Percentiles rank a stretch among this genome's conserved stretches.
Evolutionary conservation across 2,888 invertebrate species (phyloP).

Genomic region (Lissonota sp.): DNA sequence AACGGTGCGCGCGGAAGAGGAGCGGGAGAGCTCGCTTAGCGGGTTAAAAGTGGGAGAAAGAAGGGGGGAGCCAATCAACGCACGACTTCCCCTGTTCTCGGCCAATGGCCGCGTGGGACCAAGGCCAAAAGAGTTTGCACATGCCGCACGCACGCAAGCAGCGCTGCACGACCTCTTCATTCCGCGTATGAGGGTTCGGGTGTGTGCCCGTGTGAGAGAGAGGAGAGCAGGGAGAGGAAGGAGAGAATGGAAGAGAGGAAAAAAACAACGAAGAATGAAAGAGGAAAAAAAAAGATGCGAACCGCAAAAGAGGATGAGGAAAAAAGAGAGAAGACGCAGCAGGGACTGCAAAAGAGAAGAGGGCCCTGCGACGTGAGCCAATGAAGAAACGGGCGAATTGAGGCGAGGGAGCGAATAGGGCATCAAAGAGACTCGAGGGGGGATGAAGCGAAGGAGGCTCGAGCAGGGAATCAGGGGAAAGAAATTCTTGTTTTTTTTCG

Average conservation of each 20-base stretch:
- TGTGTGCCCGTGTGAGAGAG: constrained; percentile 19
- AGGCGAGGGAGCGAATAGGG: constrained; percentile 42
- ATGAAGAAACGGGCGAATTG: constrained; percentile 48
- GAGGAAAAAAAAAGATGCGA: constrained; percentile 37
- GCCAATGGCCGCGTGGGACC: constrained; percentile 82
- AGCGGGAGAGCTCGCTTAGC: not conserved
- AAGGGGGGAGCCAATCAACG: constrained; percentile 67
- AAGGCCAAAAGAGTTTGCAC: constrained; percentile 78
- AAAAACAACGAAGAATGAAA: constrained; percentile 55
- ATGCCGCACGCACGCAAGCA: no score
- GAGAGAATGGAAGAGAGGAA: constrained; percentile 37
- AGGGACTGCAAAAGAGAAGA: constrained; percentile 36
- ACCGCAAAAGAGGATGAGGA: constrained; percentile 40
- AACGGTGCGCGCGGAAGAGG: constrained; percentile 7
- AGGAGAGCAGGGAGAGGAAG: constrained; percentile 24
- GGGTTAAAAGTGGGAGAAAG: constrained; percentile 4
- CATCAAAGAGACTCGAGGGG: constrained; percentile 1
- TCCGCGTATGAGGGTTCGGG: no score
- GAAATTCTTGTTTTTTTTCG: constrained; percentile 1
- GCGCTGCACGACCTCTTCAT: no score
- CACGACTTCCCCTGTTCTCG: constrained; percentile 75
- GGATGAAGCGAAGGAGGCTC: constrained; percentile 1
- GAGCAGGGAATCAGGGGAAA: constrained; percentile 20
- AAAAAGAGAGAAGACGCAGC: constrained; percentile 20
- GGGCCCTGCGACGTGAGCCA: constrained; percentile 48